These are phyloP conservation scores for Zophobas morio DNA, from an alignment of 1,140 invertebrate species.

Conservation along the genomic window DNA sequence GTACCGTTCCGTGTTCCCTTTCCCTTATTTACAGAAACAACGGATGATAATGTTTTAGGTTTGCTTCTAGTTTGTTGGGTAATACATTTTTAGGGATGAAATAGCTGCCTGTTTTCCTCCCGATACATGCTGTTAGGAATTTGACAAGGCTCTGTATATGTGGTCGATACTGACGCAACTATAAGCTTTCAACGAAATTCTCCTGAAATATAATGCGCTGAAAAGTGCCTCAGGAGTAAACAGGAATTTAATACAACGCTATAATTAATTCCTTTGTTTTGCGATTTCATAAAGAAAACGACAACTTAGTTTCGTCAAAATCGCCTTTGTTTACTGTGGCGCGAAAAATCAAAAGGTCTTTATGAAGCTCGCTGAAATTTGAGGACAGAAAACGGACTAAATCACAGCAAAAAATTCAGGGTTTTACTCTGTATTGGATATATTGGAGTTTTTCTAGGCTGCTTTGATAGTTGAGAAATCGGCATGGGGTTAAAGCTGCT, in stretches of 20 bases:
- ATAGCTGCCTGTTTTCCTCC: slow-evolving; percentile 15
- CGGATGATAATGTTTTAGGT: slow-evolving; percentile 5
- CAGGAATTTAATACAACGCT: neutral
- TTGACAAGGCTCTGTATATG: slow-evolving; percentile 22
- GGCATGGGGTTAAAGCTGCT: no score
- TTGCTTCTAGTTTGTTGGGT: neutral
- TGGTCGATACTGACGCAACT: slow-evolving; percentile 22
- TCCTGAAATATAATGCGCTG: slow-evolving; percentile 2
- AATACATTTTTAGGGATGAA: neutral
- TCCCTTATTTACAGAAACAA: slow-evolving; percentile 1
- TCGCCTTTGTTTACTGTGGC: neutral
- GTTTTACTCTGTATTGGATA: no score
- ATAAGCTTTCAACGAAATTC: slow-evolving; percentile 27
- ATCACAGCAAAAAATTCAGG: no score
- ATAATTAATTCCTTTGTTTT: neutral
- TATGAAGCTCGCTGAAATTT: no score
- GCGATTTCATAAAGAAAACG: neutral
- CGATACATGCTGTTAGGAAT: slow-evolving; percentile 17
- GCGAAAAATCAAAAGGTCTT: neutral
- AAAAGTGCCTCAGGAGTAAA: neutral
- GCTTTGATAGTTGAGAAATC: no score
- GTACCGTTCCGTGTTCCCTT: neutral
- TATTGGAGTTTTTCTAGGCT: no score
- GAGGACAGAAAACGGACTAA: no score
- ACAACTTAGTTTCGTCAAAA: neutral